Evolutionary conservation across 1,140 invertebrate genomes (phyloP).

Genomic region (Pseudomyrmex cubaensis): DNA sequence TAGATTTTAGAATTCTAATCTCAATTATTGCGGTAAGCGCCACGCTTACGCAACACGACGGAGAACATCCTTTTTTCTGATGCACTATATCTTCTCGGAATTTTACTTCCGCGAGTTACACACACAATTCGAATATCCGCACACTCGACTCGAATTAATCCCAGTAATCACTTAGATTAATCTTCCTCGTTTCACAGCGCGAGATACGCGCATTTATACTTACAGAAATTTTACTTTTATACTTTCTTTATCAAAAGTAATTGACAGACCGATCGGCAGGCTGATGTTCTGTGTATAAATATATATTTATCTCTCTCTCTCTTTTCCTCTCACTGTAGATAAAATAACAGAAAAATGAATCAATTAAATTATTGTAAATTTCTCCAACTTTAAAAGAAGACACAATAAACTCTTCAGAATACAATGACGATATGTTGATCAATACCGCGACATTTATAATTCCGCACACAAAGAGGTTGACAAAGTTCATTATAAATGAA

Average conservation of each 20-base stretch:
- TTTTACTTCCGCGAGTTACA: conserved; percentile 44
- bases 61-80: conserved; percentile 70
- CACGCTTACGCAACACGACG: conserved; percentile 43
- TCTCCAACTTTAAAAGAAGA: background rate
- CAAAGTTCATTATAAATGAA: background rate
- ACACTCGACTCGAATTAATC: conserved; percentile 77
- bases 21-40: conserved; percentile 74
- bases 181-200: background rate
- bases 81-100: conserved; percentile 64
- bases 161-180: conserved; percentile 32
- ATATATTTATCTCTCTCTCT: too few species aligned
- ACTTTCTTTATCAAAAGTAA: background rate
- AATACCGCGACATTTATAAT: conserved; percentile 9
- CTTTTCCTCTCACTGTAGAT: too few species aligned
- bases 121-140: conserved; percentile 80
- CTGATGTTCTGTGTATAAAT: too few species aligned
- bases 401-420: background rate
- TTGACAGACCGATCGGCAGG: background rate
- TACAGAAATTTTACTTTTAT: background rate
- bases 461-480: background rate
- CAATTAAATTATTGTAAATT: background rate
- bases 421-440: conserved; percentile 6
- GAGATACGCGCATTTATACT: background rate
- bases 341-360: background rate
- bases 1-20: conserved; percentile 72